A percentile compares a stretch with the other conserved stretches of the same genome.
phyloP scores from a whole-genome alignment of 2,113 vertebrate genomes.

The Gymnogyps californianus region DNA sequence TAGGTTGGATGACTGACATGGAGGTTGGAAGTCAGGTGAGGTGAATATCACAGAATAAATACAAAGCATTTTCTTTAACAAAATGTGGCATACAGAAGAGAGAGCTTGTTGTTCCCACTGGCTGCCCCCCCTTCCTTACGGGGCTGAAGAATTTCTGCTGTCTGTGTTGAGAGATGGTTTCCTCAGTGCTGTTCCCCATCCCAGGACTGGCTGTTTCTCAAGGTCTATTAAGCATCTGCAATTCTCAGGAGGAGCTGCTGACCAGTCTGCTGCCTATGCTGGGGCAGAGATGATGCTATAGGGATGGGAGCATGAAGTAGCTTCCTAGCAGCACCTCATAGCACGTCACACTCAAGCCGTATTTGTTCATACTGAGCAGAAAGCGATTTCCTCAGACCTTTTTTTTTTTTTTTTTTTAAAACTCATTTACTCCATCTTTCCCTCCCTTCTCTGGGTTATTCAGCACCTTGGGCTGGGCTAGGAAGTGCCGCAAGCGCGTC shows the following conservation, averaged over 20 bases:
- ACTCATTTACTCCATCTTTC: background rate
- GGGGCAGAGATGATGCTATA: background rate
- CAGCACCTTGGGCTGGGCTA: background rate
- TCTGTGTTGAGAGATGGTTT: background rate
- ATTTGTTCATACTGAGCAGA: background rate
- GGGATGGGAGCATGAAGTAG: background rate
- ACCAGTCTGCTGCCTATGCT: background rate
- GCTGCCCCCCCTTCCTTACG: background rate
- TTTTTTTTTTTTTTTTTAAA: background rate
- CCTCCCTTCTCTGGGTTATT: background rate
- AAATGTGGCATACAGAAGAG: background rate
- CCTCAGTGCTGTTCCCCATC: background rate
- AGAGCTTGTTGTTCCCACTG: background rate
- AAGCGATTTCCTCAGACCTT: fast-evolving
- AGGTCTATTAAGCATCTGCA: background rate
- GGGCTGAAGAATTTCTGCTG: background rate
- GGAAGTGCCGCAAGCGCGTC: background rate
- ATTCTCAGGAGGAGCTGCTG: background rate
- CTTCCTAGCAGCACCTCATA: background rate
- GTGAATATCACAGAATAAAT: background rate
- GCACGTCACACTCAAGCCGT: fast-evolving
- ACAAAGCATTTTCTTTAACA: background rate
- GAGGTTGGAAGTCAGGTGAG: background rate
- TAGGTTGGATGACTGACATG: background rate
- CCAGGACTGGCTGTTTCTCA: background rate